These are phyloP conservation scores for Nematopogon swammerdamellus DNA, from an alignment of 2,888 invertebrate genomes.

Conservation along the genomic window DNA sequence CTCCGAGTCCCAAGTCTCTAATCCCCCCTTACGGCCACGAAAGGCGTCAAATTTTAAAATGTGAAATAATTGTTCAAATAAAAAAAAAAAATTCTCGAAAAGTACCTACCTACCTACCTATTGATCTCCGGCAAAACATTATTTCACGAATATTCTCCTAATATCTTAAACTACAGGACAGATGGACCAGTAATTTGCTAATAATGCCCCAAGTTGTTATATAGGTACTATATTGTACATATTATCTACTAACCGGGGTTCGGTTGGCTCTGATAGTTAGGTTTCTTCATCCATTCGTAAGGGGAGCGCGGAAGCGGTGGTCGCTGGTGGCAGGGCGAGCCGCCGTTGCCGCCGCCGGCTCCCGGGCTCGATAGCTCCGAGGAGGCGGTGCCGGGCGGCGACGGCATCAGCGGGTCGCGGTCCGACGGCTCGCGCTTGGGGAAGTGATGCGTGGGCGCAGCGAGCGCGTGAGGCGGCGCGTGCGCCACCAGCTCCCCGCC, in stretches of 20 bases:
- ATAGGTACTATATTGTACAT: too few relatives aligned
- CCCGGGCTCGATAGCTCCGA: slow-evolving; percentile 57
- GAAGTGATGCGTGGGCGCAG: slow-evolving; percentile 40
- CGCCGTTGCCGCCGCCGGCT: slow-evolving; percentile 50
- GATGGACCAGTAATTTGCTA: too few relatives aligned
- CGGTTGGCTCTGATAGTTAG: slow-evolving; percentile 78
- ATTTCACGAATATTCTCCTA: too few relatives aligned
- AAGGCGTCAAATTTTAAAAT: too few relatives aligned
- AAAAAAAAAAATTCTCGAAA: too few relatives aligned
- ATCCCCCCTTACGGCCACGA: too few relatives aligned
- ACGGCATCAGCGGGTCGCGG: slow-evolving; percentile 40
- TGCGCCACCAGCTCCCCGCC: slow-evolving; percentile 11
- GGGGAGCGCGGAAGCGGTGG: slow-evolving; percentile 76
- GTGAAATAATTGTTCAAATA: too few relatives aligned
- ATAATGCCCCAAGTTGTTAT: too few relatives aligned
- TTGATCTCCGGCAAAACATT: too few relatives aligned
- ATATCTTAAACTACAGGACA: too few relatives aligned
- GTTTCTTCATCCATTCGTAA: slow-evolving; percentile 92
- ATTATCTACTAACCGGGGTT: slow-evolving; percentile 68
- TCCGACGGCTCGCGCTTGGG: slow-evolving; percentile 43
- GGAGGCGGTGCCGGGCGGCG: slow-evolving; percentile 31
- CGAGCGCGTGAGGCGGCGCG: slow-evolving; percentile 29
- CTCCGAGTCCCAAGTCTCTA: too few relatives aligned
- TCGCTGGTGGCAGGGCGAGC: slow-evolving; percentile 48
- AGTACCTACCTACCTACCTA: too few relatives aligned